Conservation (phyloP, 2,113 vertebrate species). For the Cynoglossus semilaevis region DNA sequence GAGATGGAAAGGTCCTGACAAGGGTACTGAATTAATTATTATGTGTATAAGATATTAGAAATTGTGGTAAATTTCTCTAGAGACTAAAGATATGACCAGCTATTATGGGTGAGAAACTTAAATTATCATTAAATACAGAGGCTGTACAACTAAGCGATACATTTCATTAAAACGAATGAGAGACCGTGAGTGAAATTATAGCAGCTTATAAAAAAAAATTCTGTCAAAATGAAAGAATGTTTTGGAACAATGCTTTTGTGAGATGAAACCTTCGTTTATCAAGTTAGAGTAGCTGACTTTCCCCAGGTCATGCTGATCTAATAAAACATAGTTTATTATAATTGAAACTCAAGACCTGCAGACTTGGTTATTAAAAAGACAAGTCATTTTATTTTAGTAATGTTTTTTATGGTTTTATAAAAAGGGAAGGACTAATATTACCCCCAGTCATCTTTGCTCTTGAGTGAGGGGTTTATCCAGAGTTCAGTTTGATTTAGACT, state of each 20-base stretch:
- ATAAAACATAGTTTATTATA: slow-evolving; percentile 28
- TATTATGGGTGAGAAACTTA: slow-evolving; percentile 41
- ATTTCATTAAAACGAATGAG: slow-evolving; percentile 38
- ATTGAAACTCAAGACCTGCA: slow-evolving; percentile 39
- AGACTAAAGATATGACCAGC: slow-evolving; percentile 42
- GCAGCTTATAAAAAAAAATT: too few species aligned
- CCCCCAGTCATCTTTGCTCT: too few species aligned
- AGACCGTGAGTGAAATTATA: slow-evolving; percentile 1
- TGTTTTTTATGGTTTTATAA: slow-evolving; percentile 7
- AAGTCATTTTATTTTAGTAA: slow-evolving; percentile 3
- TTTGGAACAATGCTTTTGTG: slow-evolving; percentile 28
- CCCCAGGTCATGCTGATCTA: slow-evolving; percentile 26
- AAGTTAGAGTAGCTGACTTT: slow-evolving; percentile 13
- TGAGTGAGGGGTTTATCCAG: too few species aligned
- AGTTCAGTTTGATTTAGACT: too few species aligned
- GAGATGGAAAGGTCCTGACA: slow-evolving; percentile 46
- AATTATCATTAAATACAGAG: slow-evolving; percentile 29
- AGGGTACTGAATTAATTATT: slow-evolving; percentile 60
- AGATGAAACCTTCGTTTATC: slow-evolving; percentile 29
- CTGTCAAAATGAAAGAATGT: slow-evolving; percentile 2
- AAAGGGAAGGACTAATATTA: neutral
- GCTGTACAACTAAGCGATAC: slow-evolving; percentile 37
- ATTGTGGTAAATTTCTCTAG: slow-evolving; percentile 52
- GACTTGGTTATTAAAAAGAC: slow-evolving; percentile 5
- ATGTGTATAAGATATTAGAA: slow-evolving; percentile 52